phyloP scores from a whole-genome alignment of 2,113 vertebrate species.

The Ictidomys tridecemlineatus region DNA sequence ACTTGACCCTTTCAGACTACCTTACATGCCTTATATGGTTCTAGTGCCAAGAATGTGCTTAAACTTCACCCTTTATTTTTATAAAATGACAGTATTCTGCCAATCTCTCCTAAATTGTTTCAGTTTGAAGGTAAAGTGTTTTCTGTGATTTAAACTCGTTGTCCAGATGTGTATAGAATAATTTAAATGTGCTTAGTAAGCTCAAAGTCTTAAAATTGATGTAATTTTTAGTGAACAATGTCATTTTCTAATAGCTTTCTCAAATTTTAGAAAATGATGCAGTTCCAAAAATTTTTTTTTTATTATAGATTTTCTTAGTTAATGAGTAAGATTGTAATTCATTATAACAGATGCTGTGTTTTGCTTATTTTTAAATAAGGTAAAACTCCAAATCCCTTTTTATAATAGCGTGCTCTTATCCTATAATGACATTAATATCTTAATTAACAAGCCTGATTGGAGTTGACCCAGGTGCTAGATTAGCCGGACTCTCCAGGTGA shows the following conservation, averaged over 20 bases:
- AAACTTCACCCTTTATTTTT: slow-evolving; percentile 76
- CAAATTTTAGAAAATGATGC: slow-evolving; percentile 57
- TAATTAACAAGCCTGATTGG: not conserved
- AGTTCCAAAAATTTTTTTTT: slow-evolving; percentile 35
- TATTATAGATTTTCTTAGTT: slow-evolving; percentile 47
- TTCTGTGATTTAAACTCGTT: slow-evolving; percentile 68
- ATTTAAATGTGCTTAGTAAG: slow-evolving; percentile 57
- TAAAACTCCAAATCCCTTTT: slow-evolving; percentile 2
- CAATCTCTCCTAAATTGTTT: slow-evolving; percentile 74
- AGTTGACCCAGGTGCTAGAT: slow-evolving; percentile 13
- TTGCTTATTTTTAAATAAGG: slow-evolving; percentile 59
- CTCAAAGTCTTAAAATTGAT: slow-evolving; percentile 15
- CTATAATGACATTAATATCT: slow-evolving; percentile 6
- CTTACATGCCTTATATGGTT: slow-evolving; percentile 26
- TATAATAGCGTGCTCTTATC: slow-evolving; percentile 4
- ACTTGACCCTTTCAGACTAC: not conserved
- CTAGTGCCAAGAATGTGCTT: slow-evolving; percentile 66
- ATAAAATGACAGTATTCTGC: slow-evolving; percentile 79
- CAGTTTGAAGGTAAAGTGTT: slow-evolving; percentile 75
- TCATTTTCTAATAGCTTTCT: slow-evolving; percentile 68
- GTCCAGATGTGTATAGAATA: slow-evolving; percentile 52
- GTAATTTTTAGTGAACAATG: slow-evolving; percentile 52
- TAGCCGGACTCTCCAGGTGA: not conserved
- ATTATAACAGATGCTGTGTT: slow-evolving; percentile 26
- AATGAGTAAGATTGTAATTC: slow-evolving; percentile 42